Evolutionary conservation across 2,888 invertebrate species (phyloP).

Genomic region (Orchesella flavescens): DNA sequence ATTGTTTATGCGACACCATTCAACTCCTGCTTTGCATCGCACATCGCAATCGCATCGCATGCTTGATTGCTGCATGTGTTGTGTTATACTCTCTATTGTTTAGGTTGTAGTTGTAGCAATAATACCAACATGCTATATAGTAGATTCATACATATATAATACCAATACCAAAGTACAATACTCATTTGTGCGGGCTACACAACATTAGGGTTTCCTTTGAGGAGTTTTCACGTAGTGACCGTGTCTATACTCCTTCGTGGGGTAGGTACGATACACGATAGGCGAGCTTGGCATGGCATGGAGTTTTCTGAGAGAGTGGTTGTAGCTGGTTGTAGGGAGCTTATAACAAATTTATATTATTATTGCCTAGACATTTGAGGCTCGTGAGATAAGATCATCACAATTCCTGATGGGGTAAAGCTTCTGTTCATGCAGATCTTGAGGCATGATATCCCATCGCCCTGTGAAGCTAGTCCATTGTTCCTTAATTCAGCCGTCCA

Average conservation of each 20-base stretch:
- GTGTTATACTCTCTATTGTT: neutral
- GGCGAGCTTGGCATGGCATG: neutral
- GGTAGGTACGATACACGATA: neutral
- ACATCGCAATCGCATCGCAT: no score
- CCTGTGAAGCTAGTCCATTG: constrained; percentile 68
- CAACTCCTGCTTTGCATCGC: constrained; percentile 3
- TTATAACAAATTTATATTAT: constrained; percentile 62
- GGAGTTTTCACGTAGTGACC: no score
- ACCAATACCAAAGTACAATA: neutral
- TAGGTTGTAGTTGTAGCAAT: neutral
- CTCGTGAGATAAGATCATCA: constrained; percentile 65
- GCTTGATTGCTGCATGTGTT: constrained; percentile 1
- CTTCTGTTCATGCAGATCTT: constrained; percentile 72
- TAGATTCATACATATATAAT: no score
- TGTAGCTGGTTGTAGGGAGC: constrained; percentile 37
- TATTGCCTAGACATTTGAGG: constrained; percentile 60
- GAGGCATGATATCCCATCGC: constrained; percentile 64
- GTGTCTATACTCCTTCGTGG: neutral
- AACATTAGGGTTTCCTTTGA: no score
- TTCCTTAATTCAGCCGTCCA: constrained; percentile 72
- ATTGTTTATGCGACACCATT: constrained; percentile 13
- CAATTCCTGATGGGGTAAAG: constrained; percentile 60
- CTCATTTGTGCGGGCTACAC: no score
- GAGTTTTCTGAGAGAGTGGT: neutral
- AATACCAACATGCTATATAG: neutral